Evolutionary conservation across 2,888 invertebrate species (phyloP), one percentile per base, ranked within the genome.

Genomic region (Galerucella pusilla): DNA sequence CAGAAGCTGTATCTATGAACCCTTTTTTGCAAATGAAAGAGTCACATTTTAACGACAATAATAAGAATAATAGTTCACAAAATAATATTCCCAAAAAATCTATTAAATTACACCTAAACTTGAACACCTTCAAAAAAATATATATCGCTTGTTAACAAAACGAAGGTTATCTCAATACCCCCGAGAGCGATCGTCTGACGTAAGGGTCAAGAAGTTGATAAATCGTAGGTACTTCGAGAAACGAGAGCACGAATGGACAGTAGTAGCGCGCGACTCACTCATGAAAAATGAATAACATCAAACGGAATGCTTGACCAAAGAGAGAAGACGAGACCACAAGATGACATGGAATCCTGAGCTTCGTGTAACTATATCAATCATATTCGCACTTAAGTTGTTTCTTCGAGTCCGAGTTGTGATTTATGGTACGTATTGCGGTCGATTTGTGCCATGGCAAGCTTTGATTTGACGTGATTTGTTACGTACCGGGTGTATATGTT

Each of bases 381-480:
- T 71, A 74, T 71, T 71, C 74, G 60, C 71, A 74, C 74, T 74
- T 67, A 61, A 74, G 71, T 71, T 67, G 67, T 71, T 74, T 63
- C 71, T 66, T 63, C 54, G 66, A 52, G 54, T 67, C 52, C 54
- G 65, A 68, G 59, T 42, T 10, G 59, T 74, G 74, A 74, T 74
- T 74, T 71, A 74, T 74, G 10, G 61, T 71, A 45, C 45, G 71
- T 61, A 71, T 74, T 66, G 60, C 66, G 67, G 74, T 71, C 74
- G 74, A 74, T 74, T 74, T 74, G 61, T 74, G 70, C 70, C 69
- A 49, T 35, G 28, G 59, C 69, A 66, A 69, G 68, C 69, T 70
- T 66, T 66, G 66, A 70, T 66, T 70, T 68, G 70, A 61, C 60
- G 69, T 52, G 25, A 74, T 70, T 71, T 71, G 71, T 71, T 71